Evolutionary conservation across 2,888 invertebrate genomes (phyloP).

Genomic region (Malthinus flaveolus): DNA sequence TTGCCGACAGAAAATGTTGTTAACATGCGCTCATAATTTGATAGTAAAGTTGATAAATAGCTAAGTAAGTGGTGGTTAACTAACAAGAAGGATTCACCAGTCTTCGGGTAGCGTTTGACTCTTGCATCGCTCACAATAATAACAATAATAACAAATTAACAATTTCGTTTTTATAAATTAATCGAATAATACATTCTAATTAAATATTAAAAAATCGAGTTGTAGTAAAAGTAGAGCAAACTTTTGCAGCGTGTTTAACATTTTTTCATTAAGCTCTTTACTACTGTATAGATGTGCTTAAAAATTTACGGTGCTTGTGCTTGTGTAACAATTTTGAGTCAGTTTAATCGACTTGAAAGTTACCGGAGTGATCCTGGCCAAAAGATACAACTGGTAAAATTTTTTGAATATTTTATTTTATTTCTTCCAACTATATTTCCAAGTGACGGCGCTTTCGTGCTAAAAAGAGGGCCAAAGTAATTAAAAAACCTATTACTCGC

Average conservation of each 20-base stretch:
- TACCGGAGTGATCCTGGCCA: slow-evolving; percentile 9
- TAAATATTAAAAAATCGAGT: no score
- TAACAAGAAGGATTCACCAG: slow-evolving; percentile 20
- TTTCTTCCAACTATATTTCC: not conserved
- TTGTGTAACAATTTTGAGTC: slow-evolving; percentile 15
- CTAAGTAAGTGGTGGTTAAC: slow-evolving; percentile 28
- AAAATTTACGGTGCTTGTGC: slow-evolving; percentile 20
- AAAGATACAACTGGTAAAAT: slow-evolving; percentile 14
- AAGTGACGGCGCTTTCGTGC: no score
- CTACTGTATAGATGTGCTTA: slow-evolving; percentile 26
- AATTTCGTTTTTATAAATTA: no score
- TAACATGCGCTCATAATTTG: slow-evolving; percentile 22
- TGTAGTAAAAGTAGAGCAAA: no score
- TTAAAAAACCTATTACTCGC: not conserved
- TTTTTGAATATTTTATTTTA: not conserved
- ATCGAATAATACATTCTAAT: no score
- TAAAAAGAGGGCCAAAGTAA: not conserved
- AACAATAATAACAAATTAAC: no score
- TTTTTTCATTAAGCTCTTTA: slow-evolving; percentile 7
- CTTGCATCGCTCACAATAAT: slow-evolving; percentile 10
- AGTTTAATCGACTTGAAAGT: slow-evolving; percentile 7
- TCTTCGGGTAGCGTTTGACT: slow-evolving; percentile 22
- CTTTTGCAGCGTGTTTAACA: not conserved
- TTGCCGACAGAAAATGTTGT: not conserved
- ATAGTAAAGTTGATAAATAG: slow-evolving; percentile 16